Percentiles rank a stretch among this genome's conserved stretches.
These are phyloP conservation scores for Amblyjoppa proteus DNA, from an alignment of 2,888 invertebrate genomes.

Conservation along the genomic window DNA sequence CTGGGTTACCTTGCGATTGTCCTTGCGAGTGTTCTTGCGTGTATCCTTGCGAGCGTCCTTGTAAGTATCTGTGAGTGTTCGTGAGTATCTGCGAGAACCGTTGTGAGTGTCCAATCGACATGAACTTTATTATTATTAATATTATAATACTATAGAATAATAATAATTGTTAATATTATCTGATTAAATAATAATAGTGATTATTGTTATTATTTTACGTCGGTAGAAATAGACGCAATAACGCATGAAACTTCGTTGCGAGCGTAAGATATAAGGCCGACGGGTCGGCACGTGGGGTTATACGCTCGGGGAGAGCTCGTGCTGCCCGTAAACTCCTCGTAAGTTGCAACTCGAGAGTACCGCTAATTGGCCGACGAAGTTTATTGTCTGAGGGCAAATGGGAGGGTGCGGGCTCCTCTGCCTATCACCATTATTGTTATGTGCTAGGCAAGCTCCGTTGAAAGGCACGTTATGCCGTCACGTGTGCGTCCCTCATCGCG, in stretches of 20 bases:
- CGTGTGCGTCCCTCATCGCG: not conserved
- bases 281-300: constrained; percentile 1
- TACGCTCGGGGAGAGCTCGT: not conserved
- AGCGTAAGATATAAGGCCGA: not conserved
- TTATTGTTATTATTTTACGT: not conserved
- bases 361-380: constrained; percentile 55
- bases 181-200: not conserved
- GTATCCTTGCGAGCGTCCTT: too few relatives aligned
- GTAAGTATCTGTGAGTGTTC: too few relatives aligned
- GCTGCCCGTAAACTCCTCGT: constrained; percentile 7
- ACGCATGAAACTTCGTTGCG: not conserved
- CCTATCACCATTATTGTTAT: constrained; percentile 17
- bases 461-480: not conserved
- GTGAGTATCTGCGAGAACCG: too few relatives aligned
- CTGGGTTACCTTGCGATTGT: too few relatives aligned
- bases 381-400: constrained; percentile 41
- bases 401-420: not conserved
- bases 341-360: constrained; percentile 23
- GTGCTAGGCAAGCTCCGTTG: not conserved
- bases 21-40: too few relatives aligned
- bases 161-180: not conserved
- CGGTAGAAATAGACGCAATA: not conserved
- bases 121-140: too few relatives aligned
- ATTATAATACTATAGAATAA: not conserved
- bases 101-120: too few relatives aligned